Conservation (phyloP, 2,888 invertebrate genomes). For the Drymonia ruficornis region DNA sequence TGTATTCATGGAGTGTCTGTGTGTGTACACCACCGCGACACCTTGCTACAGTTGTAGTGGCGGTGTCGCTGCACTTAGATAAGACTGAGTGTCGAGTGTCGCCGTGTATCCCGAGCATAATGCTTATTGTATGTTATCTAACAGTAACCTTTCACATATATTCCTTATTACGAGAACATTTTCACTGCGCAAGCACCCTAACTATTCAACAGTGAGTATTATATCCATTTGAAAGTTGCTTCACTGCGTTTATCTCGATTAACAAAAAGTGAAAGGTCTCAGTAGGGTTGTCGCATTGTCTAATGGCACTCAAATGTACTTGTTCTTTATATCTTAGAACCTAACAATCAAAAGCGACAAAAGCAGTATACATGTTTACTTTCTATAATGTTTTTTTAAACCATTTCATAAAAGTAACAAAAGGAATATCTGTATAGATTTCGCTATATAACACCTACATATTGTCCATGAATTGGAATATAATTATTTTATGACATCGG, state of each 20-base stretch:
- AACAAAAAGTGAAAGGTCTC: slow-evolving; percentile 31
- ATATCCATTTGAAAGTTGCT: not conserved
- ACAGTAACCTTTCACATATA: too few species aligned
- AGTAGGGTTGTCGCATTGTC: slow-evolving; percentile 49
- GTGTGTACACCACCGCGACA: too few species aligned
- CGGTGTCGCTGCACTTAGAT: too few species aligned
- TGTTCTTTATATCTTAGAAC: slow-evolving; percentile 45
- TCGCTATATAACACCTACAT: not conserved
- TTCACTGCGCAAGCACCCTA: not conserved
- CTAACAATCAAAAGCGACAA: slow-evolving; percentile 19
- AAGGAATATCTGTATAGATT: slow-evolving; percentile 3
- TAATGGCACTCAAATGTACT: slow-evolving; percentile 76
- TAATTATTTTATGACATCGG: too few species aligned
- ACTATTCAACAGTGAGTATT: not conserved
- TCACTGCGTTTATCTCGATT: not conserved
- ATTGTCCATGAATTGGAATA: too few species aligned
- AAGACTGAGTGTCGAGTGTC: too few species aligned
- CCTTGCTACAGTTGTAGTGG: too few species aligned
- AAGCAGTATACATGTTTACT: slow-evolving; percentile 14
- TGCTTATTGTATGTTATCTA: too few species aligned
- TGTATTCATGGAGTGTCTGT: too few species aligned
- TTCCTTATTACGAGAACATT: too few species aligned
- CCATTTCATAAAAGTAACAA: not conserved
- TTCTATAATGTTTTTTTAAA: not conserved
- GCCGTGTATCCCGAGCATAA: too few species aligned